A percentile compares a stretch with the other conserved stretches of the same genome.
These are phyloP conservation scores for Xiphias gladius DNA, from an alignment of 2,113 vertebrate species.

Conservation along the genomic window DNA sequence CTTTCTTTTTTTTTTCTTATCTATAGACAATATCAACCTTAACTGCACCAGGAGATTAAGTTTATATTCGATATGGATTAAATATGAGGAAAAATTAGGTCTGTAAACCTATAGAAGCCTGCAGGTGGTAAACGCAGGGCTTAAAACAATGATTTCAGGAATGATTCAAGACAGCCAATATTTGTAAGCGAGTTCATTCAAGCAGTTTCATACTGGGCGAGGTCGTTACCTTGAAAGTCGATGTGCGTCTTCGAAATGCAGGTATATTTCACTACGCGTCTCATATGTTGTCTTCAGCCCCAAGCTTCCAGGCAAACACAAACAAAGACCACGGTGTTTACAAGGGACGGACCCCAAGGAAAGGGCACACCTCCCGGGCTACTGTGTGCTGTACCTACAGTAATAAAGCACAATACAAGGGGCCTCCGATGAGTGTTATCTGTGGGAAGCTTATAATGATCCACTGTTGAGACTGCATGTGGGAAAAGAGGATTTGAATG, in stretches of 20 bases:
- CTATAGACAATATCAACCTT: neutral
- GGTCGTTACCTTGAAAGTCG: neutral
- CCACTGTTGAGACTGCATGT: neutral
- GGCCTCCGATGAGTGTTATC: neutral
- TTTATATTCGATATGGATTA: neutral
- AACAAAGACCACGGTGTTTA: conserved; percentile 23
- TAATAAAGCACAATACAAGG: neutral
- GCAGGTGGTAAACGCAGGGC: neutral
- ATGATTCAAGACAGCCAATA: neutral
- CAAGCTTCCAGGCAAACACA: neutral
- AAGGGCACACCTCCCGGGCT: conserved; percentile 7
- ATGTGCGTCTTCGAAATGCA: neutral
- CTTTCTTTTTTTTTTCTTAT: neutral
- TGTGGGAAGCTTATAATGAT: neutral
- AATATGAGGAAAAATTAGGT: neutral
- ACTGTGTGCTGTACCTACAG: neutral
- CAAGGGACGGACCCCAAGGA: neutral
- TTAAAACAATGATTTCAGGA: neutral
- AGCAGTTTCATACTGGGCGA: neutral
- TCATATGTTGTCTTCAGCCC: conserved; percentile 3
- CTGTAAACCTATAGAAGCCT: neutral
- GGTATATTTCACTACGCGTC: neutral
- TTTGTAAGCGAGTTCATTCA: neutral
- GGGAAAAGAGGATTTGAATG: neutral
- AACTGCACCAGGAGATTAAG: neutral